These are phyloP conservation scores for human DNA, from an alignment of 2,113 vertebrate species.

Conservation along the genomic window DNA sequence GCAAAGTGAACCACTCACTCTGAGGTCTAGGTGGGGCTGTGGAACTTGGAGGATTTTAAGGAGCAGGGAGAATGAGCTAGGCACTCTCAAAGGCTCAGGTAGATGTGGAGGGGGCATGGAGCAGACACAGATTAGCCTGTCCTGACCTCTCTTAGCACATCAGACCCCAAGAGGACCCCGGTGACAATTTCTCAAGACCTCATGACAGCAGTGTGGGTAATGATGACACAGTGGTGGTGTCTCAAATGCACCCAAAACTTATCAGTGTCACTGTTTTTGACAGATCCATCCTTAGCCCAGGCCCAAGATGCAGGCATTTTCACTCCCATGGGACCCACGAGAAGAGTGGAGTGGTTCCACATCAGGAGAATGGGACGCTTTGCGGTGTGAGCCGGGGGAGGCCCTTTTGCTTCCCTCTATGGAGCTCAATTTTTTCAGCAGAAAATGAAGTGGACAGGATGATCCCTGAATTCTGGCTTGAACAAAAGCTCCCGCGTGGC, in stretches of 20 bases:
- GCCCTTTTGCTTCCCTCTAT: background rate
- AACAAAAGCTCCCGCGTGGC: background rate
- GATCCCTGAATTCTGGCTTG: background rate
- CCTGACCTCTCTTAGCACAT: background rate
- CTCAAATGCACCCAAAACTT: background rate
- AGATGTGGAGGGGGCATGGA: background rate
- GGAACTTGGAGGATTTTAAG: background rate
- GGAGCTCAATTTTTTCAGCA: background rate
- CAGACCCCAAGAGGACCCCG: background rate
- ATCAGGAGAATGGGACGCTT: background rate
- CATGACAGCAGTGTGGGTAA: background rate
- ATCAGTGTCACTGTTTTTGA: background rate
- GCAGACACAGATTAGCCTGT: too few species aligned
- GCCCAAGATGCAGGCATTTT: background rate
- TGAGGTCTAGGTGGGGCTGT: background rate
- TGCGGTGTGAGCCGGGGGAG: background rate
- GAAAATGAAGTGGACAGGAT: background rate
- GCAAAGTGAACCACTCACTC: background rate
- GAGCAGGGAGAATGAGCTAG: background rate
- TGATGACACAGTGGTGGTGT: background rate
- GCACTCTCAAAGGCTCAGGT: background rate
- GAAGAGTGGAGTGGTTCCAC: accelerated
- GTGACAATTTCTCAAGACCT: background rate
- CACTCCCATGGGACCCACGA: accelerated
- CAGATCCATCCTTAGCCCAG: background rate